Evolutionary conservation across 2,888 invertebrate species (phyloP).

Genomic region (Drosophila siamana): DNA sequence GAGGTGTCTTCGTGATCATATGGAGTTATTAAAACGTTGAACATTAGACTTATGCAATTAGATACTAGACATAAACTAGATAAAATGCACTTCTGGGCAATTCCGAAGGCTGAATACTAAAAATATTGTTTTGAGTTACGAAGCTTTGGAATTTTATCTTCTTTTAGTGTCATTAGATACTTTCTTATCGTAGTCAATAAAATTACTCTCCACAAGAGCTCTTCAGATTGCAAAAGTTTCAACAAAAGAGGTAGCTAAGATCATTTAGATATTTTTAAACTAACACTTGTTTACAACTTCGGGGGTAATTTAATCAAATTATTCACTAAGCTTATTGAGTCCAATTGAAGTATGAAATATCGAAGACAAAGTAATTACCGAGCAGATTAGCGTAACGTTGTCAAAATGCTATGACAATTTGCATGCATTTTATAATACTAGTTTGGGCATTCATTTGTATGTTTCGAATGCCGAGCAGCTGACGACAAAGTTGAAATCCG

Average conservation of each 20-base stretch:
- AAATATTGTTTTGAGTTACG: neutral
- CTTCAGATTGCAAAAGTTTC: neutral
- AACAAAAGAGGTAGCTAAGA: neutral
- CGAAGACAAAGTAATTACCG: conserved; percentile 29
- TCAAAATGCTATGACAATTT: conserved; percentile 25
- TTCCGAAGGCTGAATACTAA: neutral
- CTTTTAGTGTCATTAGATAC: neutral
- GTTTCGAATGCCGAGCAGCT: conserved; percentile 28
- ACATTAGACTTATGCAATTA: no score
- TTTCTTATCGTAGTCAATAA: neutral
- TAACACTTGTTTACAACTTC: neutral
- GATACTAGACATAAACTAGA: no score
- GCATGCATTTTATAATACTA: conserved; percentile 4
- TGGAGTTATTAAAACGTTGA: no score
- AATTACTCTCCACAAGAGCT: neutral
- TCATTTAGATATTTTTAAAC: neutral
- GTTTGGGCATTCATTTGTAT: conserved; percentile 1
- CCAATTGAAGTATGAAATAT: conserved; percentile 20
- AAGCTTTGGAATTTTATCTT: neutral
- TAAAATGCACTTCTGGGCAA: no score
- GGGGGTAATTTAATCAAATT: neutral
- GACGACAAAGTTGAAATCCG: conserved; percentile 11
- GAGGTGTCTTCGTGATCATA: no score
- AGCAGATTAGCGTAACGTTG: conserved; percentile 30
- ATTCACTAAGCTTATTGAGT: neutral